Percentiles rank a stretch among this genome's conserved stretches.
These are phyloP conservation scores for Dilophus febrilis DNA, from an alignment of 2,888 invertebrate genomes.

Conservation along the genomic window DNA sequence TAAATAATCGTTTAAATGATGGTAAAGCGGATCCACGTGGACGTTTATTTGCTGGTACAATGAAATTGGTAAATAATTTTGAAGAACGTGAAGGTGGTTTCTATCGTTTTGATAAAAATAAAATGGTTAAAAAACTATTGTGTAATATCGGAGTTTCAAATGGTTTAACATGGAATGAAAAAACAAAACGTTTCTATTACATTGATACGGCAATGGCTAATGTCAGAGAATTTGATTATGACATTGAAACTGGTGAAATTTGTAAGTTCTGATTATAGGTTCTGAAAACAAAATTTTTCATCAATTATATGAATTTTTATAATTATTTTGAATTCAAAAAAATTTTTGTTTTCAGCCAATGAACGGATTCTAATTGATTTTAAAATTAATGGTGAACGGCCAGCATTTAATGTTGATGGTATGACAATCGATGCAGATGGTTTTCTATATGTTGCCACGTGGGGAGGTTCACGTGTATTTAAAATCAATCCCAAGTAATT, in stretches of 20 bases:
- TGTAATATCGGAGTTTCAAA: conserved; percentile 47
- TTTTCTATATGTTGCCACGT: conserved; percentile 62
- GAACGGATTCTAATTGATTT: conserved; percentile 40
- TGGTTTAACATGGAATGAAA: conserved; percentile 59
- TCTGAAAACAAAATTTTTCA: neutral
- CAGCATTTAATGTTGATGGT: conserved; percentile 44
- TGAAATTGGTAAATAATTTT: conserved; percentile 22
- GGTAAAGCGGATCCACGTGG: conserved; percentile 61
- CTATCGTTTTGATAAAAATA: conserved; percentile 22
- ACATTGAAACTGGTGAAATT: conserved; percentile 44
- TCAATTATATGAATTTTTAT: neutral
- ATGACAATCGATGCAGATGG: conserved; percentile 67
- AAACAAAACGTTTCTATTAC: conserved; percentile 50
- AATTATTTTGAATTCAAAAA: too few species aligned
- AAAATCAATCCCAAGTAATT: conserved; percentile 29
- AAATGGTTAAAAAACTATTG: conserved; percentile 11
- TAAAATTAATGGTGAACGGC: conserved; percentile 24
- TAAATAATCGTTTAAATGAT: conserved; percentile 52
- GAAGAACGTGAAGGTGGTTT: conserved; percentile 23
- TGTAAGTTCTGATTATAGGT: conserved; percentile 31
- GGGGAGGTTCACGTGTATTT: conserved; percentile 41
- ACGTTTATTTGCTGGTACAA: conserved; percentile 50
- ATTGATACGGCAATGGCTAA: conserved; percentile 52
- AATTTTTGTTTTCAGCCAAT: conserved; percentile 33
- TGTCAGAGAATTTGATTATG: conserved; percentile 55